Evolutionary conservation across 2,113 vertebrate species (phyloP), one percentile per base, ranked within the genome.

Genomic region (Bos javanicus): DNA sequence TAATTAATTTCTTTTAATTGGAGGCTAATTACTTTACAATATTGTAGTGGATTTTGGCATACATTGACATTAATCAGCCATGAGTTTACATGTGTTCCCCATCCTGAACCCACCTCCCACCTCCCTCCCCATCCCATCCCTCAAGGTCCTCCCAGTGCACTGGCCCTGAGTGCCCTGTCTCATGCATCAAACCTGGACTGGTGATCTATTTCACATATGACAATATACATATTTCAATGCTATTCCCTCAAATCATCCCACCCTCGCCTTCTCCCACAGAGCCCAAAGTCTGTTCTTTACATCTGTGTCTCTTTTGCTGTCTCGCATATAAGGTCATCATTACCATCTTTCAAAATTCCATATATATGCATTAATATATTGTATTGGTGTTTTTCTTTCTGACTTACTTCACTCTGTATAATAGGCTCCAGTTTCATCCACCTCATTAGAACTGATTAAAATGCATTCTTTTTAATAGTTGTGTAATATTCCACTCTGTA

Each of bases 251-350:
- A n/a, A 36, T 67, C 64, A 67, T 67, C 33, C 33, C 64, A 21
- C 33, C 33, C 64, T 67, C 0, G 2, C 64, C 64, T 21, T 21
- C 33, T 67, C 64, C 64, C 7, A n/a, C 62, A 10, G 64, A 21
- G 33, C n/a, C 33, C 33, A 67, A 67, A 67, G 33, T 67, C 17
- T 67, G 33, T 67, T 67, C 64, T 36, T 36, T 36, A 67, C 1
- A 0, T 67, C 64, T 21, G 64, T 67, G 33, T 67, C 64, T 67
- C 33, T 67, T 67, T 21, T 67, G 33, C 17, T 67, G 16, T 67
- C 64, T 67, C 4, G 0, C 8, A 67, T 21, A 36, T 2, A 67
- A 8, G 64, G 9, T 67, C 17, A 36, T 67, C 8, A 0, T 67
- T n/a, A 67, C 64, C 64, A 21, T 36, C 64, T 67, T 67, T 36